These are phyloP conservation scores for Acyrthosiphon pisum DNA, from an alignment of 1,140 invertebrate species.

Conservation along the genomic window DNA sequence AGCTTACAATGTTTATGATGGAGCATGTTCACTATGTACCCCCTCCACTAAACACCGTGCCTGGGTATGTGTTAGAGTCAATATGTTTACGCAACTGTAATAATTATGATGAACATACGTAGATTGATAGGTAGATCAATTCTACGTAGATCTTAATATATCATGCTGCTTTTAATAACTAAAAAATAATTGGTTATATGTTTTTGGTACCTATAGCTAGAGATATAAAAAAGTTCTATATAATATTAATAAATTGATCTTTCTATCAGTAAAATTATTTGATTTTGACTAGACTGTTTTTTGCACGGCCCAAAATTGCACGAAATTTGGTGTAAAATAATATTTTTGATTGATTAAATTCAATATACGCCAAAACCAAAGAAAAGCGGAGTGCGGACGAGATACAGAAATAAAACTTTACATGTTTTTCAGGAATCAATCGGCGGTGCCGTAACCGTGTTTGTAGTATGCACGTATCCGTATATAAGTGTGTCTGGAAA, in stretches of 20 bases:
- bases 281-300: not conserved
- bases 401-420: not conserved
- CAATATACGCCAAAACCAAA: not conserved
- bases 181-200: not conserved
- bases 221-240: not conserved
- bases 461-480: not conserved
- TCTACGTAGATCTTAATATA: no score
- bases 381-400: not conserved
- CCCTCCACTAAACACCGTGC: no score
- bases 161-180: no score
- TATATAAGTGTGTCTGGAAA: not conserved
- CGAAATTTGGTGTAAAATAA: not conserved
- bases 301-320: not conserved
- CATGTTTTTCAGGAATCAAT: not conserved
- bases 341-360: not conserved
- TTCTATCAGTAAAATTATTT: not conserved
- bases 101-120: no score
- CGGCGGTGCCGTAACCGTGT: not conserved
- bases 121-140: no score
- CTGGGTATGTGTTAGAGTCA: no score
- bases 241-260: no score
- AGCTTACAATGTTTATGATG: no score
- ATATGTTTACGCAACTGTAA: no score
- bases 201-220: not conserved
- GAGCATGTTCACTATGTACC: no score